Conservation (phyloP, 2,888 invertebrate genomes). For the Pristionchus japonicus region DNA sequence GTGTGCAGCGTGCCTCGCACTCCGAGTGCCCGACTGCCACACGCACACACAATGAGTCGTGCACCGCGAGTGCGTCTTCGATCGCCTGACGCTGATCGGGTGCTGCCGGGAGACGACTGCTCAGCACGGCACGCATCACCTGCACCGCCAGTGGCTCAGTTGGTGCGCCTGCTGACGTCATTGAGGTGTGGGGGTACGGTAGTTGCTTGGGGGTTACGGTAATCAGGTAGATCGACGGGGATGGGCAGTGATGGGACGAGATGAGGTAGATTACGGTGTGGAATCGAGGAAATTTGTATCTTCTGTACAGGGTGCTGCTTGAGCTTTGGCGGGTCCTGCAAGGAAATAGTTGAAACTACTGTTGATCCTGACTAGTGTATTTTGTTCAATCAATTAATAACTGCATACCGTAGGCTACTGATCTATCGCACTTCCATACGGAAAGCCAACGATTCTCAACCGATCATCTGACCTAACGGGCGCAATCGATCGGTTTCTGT, state of each 20-base stretch:
- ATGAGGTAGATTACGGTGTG: background rate
- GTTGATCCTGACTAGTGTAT: background rate
- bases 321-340: slow-evolving; percentile 2
- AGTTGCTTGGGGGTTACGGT: background rate
- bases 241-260: background rate
- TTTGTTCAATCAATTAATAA: background rate
- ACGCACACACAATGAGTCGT: background rate
- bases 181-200: slow-evolving; percentile 40
- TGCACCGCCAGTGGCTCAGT: slow-evolving; percentile 28
- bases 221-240: background rate
- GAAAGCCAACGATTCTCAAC: background rate
- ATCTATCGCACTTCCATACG: background rate
- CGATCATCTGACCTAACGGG: background rate
- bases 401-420: slow-evolving; percentile 17
- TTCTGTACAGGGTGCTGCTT: slow-evolving; percentile 25
- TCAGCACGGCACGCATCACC: slow-evolving; percentile 22
- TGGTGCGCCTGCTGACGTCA: background rate
- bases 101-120: slow-evolving; percentile 9
- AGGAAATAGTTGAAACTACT: background rate
- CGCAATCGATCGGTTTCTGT: background rate
- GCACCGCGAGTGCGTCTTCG: slow-evolving; percentile 2
- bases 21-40: slow-evolving; percentile 36
- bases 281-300: background rate
- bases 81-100: slow-evolving; percentile 26
- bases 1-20: slow-evolving; percentile 5